These are phyloP conservation scores for Rhynchonycteris naso DNA, from an alignment of 2,797 vertebrate species.

Conservation along the genomic window DNA sequence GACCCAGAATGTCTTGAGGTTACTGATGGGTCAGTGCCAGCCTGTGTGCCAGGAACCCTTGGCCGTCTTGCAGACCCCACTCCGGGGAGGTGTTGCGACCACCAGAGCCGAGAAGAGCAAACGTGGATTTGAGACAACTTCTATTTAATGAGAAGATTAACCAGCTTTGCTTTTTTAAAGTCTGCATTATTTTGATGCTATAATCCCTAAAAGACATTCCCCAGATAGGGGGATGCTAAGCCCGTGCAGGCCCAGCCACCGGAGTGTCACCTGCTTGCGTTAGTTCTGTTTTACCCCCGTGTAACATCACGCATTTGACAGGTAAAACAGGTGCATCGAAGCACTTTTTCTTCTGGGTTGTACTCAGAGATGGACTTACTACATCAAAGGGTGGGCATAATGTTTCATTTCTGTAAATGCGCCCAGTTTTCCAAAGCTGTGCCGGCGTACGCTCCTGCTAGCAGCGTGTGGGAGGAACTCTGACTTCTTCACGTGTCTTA, in stretches of 20 bases:
- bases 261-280: no score
- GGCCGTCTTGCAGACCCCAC: not conserved
- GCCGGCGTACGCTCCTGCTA: not conserved
- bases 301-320: not conserved
- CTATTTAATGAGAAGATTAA: not conserved
- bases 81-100: no score
- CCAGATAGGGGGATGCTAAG: not conserved
- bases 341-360: not conserved
- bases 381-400: not conserved
- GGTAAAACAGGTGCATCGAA: not conserved
- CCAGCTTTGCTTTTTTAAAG: not conserved
- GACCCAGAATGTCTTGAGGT: not conserved
- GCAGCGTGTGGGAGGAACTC: not conserved
- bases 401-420: not conserved
- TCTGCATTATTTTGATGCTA: not conserved
- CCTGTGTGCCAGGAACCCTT: not conserved
- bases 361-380: not conserved
- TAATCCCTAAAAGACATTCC: not conserved
- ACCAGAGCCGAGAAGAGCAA: not conserved
- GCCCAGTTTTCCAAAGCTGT: not conserved
- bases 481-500: not conserved
- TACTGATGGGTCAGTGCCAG: not conserved
- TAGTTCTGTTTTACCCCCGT: not conserved
- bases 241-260: fast-evolving
- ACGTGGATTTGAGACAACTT: not conserved